These are phyloP conservation scores for Heliconius eleuchia DNA, from an alignment of 1,140 invertebrate species.

Conservation along the genomic window DNA sequence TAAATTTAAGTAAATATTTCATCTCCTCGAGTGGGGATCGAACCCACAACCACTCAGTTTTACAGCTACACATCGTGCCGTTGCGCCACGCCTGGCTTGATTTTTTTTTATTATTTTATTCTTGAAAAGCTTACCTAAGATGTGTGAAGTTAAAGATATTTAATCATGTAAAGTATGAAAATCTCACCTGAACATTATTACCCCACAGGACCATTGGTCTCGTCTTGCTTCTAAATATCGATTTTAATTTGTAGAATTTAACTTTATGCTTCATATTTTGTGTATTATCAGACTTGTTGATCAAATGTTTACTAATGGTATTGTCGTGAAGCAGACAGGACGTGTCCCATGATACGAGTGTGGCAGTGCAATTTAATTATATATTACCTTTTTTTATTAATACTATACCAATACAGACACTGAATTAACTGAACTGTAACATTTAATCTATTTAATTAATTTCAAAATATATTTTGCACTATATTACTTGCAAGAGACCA, in stretches of 20 bases:
- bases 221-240: background rate
- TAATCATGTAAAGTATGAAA: background rate
- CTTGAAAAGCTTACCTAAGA: background rate
- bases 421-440: too few species aligned
- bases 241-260: background rate
- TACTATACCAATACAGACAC: too few species aligned
- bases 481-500: too few species aligned
- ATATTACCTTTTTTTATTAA: too few species aligned
- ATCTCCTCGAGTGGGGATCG: too few species aligned
- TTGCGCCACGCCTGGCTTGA: too few species aligned
- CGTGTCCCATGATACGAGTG: conserved; percentile 1
- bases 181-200: background rate
- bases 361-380: background rate
- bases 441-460: background rate
- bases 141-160: too few species aligned
- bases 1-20: too few species aligned
- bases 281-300: conserved; percentile 1
- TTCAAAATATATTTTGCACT: background rate
- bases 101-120: background rate
- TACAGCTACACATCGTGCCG: too few species aligned
- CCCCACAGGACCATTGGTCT: background rate
- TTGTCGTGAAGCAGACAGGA: conserved; percentile 1
- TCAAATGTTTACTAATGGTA: conserved; percentile 10
- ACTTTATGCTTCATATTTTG: background rate
- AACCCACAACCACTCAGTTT: too few species aligned